A percentile compares a stretch with the other conserved stretches of the same genome.
Evolutionary conservation across 1,140 invertebrate species (phyloP).

Genomic region (Lordiphosa clarofinis): DNA sequence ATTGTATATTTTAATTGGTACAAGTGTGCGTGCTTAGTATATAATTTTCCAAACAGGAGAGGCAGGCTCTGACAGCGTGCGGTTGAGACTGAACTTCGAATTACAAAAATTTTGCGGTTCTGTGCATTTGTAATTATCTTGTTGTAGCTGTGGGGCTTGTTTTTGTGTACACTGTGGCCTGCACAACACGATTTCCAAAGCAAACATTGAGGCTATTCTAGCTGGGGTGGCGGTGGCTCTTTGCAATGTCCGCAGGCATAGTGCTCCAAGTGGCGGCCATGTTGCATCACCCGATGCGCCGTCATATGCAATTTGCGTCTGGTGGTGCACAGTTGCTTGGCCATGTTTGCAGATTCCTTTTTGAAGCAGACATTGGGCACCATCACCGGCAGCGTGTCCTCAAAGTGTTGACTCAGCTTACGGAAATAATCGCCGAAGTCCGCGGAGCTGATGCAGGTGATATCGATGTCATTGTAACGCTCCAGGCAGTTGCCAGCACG

Average conservation of each 20-base stretch:
- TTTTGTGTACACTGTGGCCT: background rate
- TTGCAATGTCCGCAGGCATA: background rate
- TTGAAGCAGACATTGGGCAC: background rate
- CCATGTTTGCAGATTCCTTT: background rate
- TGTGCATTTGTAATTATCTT: slow-evolving; percentile 40
- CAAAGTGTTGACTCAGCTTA: background rate
- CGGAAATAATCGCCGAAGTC: slow-evolving; percentile 7
- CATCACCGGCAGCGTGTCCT: background rate
- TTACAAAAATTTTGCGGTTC: slow-evolving; percentile 39
- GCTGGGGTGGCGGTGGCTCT: background rate
- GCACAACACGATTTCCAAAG: slow-evolving; percentile 18
- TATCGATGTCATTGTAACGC: slow-evolving; percentile 11
- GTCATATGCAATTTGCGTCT: background rate
- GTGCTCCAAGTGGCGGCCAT: background rate
- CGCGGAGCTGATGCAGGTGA: background rate
- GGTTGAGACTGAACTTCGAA: slow-evolving; percentile 41
- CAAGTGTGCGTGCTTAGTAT: background rate
- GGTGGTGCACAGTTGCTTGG: background rate
- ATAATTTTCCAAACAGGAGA: background rate
- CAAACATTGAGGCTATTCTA: background rate
- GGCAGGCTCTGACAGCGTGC: slow-evolving; percentile 20
- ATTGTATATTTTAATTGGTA: slow-evolving; percentile 32
- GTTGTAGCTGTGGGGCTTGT: too few relatives aligned
- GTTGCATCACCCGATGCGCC: background rate
- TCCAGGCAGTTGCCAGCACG: slow-evolving; percentile 15